Evolutionary conservation across 2,888 invertebrate genomes (phyloP).

Genomic region (Heteropelma amictum): DNA sequence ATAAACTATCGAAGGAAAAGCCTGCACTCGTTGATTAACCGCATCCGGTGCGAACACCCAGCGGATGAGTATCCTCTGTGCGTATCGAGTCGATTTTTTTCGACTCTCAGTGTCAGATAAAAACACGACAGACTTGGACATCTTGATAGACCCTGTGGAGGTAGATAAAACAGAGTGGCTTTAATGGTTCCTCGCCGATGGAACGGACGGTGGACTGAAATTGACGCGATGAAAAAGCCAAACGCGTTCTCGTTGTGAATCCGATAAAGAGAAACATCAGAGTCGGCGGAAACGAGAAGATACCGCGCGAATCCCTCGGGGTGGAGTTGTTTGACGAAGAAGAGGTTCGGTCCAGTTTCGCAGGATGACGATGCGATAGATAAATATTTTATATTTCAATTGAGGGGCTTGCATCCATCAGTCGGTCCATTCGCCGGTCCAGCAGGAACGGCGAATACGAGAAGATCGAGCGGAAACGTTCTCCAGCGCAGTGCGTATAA

Average conservation of each 20-base stretch:
- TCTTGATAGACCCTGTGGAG: conserved; percentile 29
- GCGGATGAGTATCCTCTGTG: background rate
- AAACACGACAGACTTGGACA: conserved; percentile 16
- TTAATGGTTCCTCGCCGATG: too few relatives aligned
- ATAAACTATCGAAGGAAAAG: conserved; percentile 1
- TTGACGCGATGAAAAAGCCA: too few relatives aligned
- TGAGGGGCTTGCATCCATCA: conserved; percentile 47
- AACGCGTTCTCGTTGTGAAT: too few relatives aligned
- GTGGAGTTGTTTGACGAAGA: conserved; percentile 7
- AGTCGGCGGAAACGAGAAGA: background rate
- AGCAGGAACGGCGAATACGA: conserved; percentile 6
- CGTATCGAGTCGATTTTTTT: background rate
- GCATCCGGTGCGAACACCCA: background rate
- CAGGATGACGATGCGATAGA: conserved; percentile 44
- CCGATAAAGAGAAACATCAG: too few relatives aligned
- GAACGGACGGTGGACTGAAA: too few relatives aligned
- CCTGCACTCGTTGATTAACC: conserved; percentile 4
- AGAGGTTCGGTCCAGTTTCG: background rate
- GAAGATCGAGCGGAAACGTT: conserved; percentile 8
- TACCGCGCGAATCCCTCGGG: background rate
- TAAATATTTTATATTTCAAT: conserved; percentile 52
- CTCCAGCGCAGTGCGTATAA: conserved; percentile 14
- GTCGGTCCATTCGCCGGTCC: background rate
- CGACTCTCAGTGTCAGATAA: background rate
- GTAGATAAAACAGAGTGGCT: background rate